phyloP scores from a whole-genome alignment of 2,113 vertebrate genomes.

The Cebus imitator region DNA sequence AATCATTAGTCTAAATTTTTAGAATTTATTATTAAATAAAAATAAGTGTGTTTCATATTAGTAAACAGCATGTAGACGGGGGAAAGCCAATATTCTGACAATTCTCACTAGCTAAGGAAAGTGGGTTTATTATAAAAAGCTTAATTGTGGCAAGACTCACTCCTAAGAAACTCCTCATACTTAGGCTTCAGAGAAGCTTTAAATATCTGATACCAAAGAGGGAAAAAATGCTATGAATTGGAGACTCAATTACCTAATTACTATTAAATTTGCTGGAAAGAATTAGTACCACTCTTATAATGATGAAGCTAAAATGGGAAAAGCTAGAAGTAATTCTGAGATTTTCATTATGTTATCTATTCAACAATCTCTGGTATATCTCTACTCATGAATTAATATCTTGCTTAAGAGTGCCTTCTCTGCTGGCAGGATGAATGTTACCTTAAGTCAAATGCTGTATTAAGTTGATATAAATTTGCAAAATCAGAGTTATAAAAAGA shows the following conservation, averaged over 20 bases:
- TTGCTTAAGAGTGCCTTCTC: neutral
- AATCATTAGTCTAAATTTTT: slow-evolving; percentile 17
- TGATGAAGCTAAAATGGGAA: slow-evolving; percentile 66
- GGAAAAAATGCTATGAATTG: neutral
- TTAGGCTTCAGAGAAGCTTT: slow-evolving; percentile 38
- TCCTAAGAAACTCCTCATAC: slow-evolving; percentile 35
- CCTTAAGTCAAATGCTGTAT: neutral
- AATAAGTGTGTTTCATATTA: neutral
- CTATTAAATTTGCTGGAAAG: slow-evolving; percentile 75
- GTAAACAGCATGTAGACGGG: neutral
- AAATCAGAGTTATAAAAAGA: slow-evolving; percentile 45
- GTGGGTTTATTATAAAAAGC: neutral
- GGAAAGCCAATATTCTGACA: slow-evolving; percentile 28
- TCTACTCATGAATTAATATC: slow-evolving; percentile 57
- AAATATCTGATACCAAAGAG: slow-evolving; percentile 55
- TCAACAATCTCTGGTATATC: slow-evolving; percentile 8
- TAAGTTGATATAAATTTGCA: slow-evolving; percentile 44
- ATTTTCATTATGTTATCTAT: slow-evolving; percentile 64
- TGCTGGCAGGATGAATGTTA: neutral
- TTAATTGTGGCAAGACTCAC: slow-evolving; percentile 11
- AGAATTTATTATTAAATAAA: slow-evolving; percentile 39
- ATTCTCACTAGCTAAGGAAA: slow-evolving; percentile 53
- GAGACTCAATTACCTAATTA: slow-evolving; percentile 70
- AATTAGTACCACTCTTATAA: slow-evolving; percentile 67
- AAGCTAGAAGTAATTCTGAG: slow-evolving; percentile 56